phyloP scores from a whole-genome alignment of 2,797 vertebrate species.

The Danionella dracula region DNA sequence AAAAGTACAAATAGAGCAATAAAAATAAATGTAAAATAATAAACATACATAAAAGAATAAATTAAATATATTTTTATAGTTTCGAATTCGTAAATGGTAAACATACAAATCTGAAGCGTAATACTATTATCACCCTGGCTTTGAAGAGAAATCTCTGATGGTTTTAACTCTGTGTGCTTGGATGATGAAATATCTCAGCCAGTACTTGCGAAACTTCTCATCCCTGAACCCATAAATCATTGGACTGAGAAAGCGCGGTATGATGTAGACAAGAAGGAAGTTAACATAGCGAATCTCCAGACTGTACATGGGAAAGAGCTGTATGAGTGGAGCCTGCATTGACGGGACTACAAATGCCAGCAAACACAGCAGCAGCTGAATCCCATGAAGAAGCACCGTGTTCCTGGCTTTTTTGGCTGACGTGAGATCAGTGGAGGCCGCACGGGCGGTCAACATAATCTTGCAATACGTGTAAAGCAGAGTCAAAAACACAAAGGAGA shows the following conservation, averaged over 20 bases:
- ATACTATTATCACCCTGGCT: constrained; percentile 24
- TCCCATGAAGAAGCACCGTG: constrained; percentile 69
- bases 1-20: no score
- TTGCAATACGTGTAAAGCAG: constrained; percentile 73
- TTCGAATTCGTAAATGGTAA: no score
- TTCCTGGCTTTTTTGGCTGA: constrained; percentile 66
- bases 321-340: constrained; percentile 68
- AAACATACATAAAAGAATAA: no score
- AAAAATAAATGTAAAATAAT: no score
- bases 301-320: constrained; percentile 60
- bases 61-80: no score
- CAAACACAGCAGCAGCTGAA: constrained; percentile 72
- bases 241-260: constrained; percentile 72
- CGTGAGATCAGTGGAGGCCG: constrained; percentile 59
- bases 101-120: no score
- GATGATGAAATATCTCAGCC: constrained; percentile 54
- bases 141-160: neutral
- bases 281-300: constrained; percentile 74
- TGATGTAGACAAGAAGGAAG: constrained; percentile 74
- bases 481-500: constrained; percentile 66
- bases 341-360: constrained; percentile 71
- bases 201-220: constrained; percentile 67
- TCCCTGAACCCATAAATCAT: constrained; percentile 73
- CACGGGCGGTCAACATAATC: constrained; percentile 65
- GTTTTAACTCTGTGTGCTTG: constrained; percentile 35